phyloP scores from a whole-genome alignment of 2,888 invertebrate species.

The Nomada ruficornis region DNA sequence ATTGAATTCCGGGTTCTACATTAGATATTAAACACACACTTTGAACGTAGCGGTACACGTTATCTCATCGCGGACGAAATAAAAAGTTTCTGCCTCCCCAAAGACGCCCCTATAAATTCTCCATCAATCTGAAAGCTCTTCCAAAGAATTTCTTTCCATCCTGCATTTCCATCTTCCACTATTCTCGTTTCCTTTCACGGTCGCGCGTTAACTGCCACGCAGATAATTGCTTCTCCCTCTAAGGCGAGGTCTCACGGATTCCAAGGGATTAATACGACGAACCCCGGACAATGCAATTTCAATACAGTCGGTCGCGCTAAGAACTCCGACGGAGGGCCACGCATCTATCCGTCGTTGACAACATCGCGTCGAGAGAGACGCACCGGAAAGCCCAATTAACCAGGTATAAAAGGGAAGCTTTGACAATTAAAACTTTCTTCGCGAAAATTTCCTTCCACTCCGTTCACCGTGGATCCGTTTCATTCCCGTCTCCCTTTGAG shows the following conservation, averaged over 20 bases:
- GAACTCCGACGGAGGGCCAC: background rate
- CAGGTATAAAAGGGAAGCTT: constrained; percentile 34
- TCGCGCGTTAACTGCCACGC: background rate
- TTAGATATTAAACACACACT: no score
- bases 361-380: background rate
- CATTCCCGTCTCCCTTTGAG: constrained; percentile 24
- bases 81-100: no score
- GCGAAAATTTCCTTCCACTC: background rate
- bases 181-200: background rate
- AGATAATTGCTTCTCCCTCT: background rate
- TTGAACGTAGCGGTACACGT: no score
- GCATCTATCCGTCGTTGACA: constrained; percentile 2
- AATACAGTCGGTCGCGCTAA: constrained; percentile 1
- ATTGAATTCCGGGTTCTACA: no score
- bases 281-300: constrained; percentile 19
- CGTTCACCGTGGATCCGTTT: constrained; percentile 11
- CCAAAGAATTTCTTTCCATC: no score
- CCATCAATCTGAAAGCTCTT: no score
- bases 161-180: no score
- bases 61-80: no score
- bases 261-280: constrained; percentile 17
- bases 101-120: no score
- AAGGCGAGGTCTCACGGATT: background rate
- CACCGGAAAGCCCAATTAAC: constrained; percentile 36
- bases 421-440: constrained; percentile 39